Evolutionary conservation across 2,113 vertebrate genomes (phyloP).

Genomic region (Passer montanus): DNA sequence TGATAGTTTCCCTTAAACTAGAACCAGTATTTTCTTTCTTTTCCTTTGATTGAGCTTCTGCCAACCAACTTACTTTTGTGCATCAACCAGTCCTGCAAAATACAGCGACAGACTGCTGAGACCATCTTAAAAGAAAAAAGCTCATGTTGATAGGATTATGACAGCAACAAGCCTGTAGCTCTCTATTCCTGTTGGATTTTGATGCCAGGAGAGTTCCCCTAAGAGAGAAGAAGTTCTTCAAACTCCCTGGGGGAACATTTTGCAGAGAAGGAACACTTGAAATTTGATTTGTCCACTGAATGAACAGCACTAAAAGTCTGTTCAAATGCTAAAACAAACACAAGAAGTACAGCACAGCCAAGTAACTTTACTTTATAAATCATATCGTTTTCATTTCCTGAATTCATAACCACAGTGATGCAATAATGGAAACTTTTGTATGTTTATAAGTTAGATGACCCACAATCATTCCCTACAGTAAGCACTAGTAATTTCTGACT

Average conservation of each 20-base stretch:
- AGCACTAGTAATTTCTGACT: slow-evolving; percentile 47
- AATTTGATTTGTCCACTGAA: slow-evolving; percentile 38
- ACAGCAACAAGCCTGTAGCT: slow-evolving; percentile 43
- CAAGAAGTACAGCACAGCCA: slow-evolving; percentile 16
- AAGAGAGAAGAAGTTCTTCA: slow-evolving; percentile 29
- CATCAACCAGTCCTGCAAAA: slow-evolving; percentile 15
- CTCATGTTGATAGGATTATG: slow-evolving; percentile 29
- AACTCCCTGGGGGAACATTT: not conserved
- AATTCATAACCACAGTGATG: slow-evolving; percentile 56
- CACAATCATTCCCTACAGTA: not conserved
- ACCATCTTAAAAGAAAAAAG: slow-evolving; percentile 31
- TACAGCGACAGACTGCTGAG: slow-evolving; percentile 44
- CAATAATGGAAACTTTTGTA: slow-evolving; percentile 59
- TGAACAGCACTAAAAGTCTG: slow-evolving; percentile 3
- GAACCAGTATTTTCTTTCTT: slow-evolving; percentile 28
- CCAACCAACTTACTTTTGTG: slow-evolving; percentile 24
- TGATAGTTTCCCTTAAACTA: slow-evolving; percentile 38
- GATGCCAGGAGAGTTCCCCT: slow-evolving; percentile 26
- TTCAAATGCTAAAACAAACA: not conserved
- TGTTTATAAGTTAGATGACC: slow-evolving; percentile 56
- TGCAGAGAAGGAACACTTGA: slow-evolving; percentile 22
- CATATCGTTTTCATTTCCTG: slow-evolving; percentile 49
- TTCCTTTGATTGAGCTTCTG: slow-evolving; percentile 5
- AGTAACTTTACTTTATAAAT: slow-evolving; percentile 56
- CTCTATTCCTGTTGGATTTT: slow-evolving; percentile 14